Conservation (phyloP, 2,888 invertebrate genomes). For the Eubasilissa splendida region DNA sequence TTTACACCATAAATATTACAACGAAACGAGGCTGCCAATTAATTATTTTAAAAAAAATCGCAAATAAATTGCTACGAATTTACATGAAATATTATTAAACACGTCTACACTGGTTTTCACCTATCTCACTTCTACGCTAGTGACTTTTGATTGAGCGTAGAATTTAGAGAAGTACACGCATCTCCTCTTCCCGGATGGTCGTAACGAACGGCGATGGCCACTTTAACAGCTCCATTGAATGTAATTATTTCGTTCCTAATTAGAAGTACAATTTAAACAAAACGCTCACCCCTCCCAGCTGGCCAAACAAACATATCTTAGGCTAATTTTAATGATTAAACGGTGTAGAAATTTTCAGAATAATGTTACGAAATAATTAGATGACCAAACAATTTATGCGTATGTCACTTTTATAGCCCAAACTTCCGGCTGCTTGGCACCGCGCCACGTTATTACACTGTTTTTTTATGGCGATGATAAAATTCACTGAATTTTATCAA, state of each 20-base stretch:
- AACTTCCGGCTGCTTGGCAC: conserved; percentile 46
- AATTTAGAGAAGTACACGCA: neutral
- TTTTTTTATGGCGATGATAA: no score
- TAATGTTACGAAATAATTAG: conserved; percentile 46
- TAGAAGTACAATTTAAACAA: conserved; percentile 24
- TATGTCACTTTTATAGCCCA: conserved; percentile 54
- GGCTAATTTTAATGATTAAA: conserved; percentile 21
- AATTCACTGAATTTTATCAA: no score
- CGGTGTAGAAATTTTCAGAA: conserved; percentile 3
- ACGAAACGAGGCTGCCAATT: no score
- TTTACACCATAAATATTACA: no score
- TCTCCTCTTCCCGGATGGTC: conserved; percentile 43
- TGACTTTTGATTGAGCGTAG: no score
- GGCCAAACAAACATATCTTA: conserved; percentile 2
- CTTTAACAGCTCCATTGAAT: conserved; percentile 41
- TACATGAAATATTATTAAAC: no score
- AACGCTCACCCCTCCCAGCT: conserved; percentile 8
- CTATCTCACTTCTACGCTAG: no score
- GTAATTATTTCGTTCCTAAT: conserved; percentile 29
- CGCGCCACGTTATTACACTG: neutral
- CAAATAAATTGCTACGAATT: no score
- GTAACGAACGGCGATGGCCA: conserved; percentile 43
- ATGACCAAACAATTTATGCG: conserved; percentile 51
- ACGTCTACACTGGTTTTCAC: no score
- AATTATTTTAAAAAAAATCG: no score